A percentile compares a stretch with the other conserved stretches of the same genome.
Evolutionary conservation across 2,113 vertebrate genomes (phyloP).

Genomic region (Gadus macrocephalus): DNA sequence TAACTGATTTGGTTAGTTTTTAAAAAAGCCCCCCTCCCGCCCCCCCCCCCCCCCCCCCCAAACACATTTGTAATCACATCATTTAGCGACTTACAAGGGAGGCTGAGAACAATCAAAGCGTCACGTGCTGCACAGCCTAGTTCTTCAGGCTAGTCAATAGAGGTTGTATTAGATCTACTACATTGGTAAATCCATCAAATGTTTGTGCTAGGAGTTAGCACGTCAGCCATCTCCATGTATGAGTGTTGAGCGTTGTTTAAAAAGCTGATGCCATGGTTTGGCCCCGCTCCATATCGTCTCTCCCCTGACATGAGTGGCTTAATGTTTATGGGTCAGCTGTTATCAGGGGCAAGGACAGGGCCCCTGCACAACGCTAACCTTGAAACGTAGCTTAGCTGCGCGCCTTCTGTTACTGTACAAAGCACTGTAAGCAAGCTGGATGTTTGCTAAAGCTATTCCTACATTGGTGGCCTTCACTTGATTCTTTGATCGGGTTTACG

Average conservation of each 20-base stretch:
- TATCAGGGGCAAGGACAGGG: neutral
- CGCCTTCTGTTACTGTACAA: too few relatives aligned
- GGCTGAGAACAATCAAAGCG: too few relatives aligned
- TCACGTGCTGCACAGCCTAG: too few relatives aligned
- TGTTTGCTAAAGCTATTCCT: too few relatives aligned
- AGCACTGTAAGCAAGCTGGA: too few relatives aligned
- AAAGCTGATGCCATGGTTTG: slow-evolving; percentile 2
- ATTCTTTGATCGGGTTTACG: too few relatives aligned
- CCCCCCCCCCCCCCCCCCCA: neutral
- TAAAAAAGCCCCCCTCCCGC: neutral
- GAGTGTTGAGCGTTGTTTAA: neutral
- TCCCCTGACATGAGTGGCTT: slow-evolving; percentile 5
- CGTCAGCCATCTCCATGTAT: neutral
- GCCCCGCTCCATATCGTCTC: neutral
- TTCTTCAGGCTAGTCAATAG: too few relatives aligned
- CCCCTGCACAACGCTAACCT: neutral
- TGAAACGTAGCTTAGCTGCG: neutral
- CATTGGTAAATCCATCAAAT: too few relatives aligned
- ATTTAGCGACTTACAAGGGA: too few relatives aligned
- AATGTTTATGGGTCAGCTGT: neutral
- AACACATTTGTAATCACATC: neutral
- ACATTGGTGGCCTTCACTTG: too few relatives aligned
- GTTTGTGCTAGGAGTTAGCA: too few relatives aligned
- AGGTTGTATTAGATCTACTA: too few relatives aligned
- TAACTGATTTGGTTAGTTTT: neutral